These are phyloP conservation scores for Amblyteles armatorius DNA, from an alignment of 2,888 invertebrate species.

Conservation along the genomic window DNA sequence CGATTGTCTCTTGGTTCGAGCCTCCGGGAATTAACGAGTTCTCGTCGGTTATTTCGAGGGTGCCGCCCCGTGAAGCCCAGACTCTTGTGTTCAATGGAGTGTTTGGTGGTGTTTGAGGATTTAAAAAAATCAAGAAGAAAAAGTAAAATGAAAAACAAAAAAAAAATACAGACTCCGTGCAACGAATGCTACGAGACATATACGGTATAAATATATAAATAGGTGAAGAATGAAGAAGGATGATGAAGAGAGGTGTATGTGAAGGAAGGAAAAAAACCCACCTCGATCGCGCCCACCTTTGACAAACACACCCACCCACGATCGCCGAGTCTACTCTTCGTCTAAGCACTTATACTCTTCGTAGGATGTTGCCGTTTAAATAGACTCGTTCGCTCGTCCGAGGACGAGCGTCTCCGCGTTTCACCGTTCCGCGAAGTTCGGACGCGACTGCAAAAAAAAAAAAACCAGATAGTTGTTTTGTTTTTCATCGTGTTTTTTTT, in stretches of 20 bases:
- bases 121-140: conserved; percentile 57
- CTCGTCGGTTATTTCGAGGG: conserved; percentile 36
- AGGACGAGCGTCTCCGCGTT: neutral
- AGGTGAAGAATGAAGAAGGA: conserved; percentile 38
- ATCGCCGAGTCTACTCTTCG: conserved; percentile 38
- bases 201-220: conserved; percentile 33
- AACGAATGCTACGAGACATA: conserved; percentile 61
- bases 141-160: conserved; percentile 25
- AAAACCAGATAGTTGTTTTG: neutral
- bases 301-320: conserved; percentile 36
- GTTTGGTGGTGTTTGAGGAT: conserved; percentile 60
- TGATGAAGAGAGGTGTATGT: conserved; percentile 35
- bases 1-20: conserved; percentile 6
- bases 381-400: neutral
- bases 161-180: conserved; percentile 55
- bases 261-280: conserved; percentile 45
- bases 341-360: conserved; percentile 19
- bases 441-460: neutral
- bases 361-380: conserved; percentile 29
- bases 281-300: conserved; percentile 56
- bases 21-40: conserved; percentile 12
- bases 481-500: neutral
- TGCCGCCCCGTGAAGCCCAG: conserved; percentile 35
- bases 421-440: neutral
- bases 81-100: conserved; percentile 66